phyloP scores from a whole-genome alignment of 2,113 vertebrate species.

The Macquaria australasica region DNA sequence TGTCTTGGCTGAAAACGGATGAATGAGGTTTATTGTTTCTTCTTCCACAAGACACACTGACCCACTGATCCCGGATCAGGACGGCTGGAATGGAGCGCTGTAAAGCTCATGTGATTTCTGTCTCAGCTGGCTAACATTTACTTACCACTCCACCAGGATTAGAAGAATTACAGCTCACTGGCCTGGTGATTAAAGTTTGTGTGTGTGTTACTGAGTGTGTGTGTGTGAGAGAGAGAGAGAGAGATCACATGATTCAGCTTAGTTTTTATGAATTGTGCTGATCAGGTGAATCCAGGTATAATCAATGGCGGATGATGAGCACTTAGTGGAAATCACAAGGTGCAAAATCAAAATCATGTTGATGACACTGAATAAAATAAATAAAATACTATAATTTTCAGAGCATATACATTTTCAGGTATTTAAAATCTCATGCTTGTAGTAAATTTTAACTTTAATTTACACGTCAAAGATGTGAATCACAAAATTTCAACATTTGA shows the following conservation, averaged over 20 bases:
- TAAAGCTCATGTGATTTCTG: conserved; percentile 55
- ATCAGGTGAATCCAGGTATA: background rate
- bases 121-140: conserved; percentile 7
- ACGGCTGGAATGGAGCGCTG: conserved; percentile 8
- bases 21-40: conserved; percentile 58
- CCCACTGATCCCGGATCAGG: conserved; percentile 55
- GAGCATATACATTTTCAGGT: background rate
- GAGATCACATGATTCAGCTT: conserved; percentile 16
- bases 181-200: background rate
- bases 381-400: background rate
- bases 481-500: background rate
- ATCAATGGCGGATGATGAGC: background rate
- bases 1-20: conserved; percentile 22
- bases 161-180: conserved; percentile 16
- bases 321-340: background rate
- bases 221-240: conserved; percentile 14
- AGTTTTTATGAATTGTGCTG: background rate
- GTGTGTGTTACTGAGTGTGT: background rate
- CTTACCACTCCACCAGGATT: conserved; percentile 34
- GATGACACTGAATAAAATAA: background rate
- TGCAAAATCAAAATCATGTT: background rate
- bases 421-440: background rate
- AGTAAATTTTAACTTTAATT: background rate
- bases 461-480: background rate
- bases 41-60: conserved; percentile 42